Evolutionary conservation across 2,113 vertebrate genomes (phyloP).

Genomic region (Mesembrinibis cayennensis): DNA sequence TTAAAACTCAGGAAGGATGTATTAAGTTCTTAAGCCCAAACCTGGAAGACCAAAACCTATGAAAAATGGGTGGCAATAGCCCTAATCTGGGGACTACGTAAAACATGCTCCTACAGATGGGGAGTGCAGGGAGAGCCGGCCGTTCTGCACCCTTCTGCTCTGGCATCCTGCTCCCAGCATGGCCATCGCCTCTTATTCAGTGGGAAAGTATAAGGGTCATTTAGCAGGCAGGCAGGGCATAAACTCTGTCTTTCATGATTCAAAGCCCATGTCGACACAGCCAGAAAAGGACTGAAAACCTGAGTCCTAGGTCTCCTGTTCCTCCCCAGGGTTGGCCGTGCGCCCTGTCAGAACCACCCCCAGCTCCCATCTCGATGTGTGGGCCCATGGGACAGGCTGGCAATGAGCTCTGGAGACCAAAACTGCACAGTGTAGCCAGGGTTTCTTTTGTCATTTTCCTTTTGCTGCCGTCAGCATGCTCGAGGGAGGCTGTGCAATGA

Average conservation of each 20-base stretch:
- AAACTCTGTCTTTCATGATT: not conserved
- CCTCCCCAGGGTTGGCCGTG: accelerated
- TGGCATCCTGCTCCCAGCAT: not conserved
- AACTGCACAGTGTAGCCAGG: not conserved
- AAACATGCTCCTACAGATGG: not conserved
- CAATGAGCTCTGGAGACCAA: not conserved
- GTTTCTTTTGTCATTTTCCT: not conserved
- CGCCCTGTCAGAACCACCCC: not conserved
- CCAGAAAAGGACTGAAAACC: not conserved
- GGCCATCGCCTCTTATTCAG: not conserved
- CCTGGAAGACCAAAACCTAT: not conserved
- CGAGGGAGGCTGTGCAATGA: not conserved
- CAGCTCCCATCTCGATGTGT: not conserved
- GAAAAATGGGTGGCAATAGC: not conserved
- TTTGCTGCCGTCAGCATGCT: not conserved
- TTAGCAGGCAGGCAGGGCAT: not conserved
- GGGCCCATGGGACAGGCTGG: not conserved
- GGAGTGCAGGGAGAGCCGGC: not conserved
- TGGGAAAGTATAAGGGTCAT: not conserved
- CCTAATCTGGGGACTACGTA: not conserved
- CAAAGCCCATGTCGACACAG: accelerated
- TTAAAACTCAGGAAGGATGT: not conserved
- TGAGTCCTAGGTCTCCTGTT: not conserved
- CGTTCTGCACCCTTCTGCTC: not conserved
- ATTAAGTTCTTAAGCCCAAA: not conserved